Percentiles rank a stretch among this genome's conserved stretches.
These are phyloP conservation scores for Onthophagus sagittarius DNA, from an alignment of 2,888 invertebrate species.

Conservation along the genomic window DNA sequence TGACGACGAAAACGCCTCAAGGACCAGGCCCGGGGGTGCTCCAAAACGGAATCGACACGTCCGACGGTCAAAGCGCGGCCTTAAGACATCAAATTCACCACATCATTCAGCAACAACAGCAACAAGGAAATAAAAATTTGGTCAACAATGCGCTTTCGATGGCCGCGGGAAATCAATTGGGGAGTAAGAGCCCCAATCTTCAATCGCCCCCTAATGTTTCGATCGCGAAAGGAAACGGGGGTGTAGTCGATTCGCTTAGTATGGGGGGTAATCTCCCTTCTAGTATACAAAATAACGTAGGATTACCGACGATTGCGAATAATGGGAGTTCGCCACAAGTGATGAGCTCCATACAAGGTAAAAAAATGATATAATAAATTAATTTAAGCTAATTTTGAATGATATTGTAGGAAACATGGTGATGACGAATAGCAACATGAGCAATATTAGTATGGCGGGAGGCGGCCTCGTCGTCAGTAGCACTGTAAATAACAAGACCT, in stretches of 20 bases:
- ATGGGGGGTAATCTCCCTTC: conserved; percentile 54
- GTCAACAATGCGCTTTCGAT: conserved; percentile 69
- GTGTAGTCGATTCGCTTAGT: conserved; percentile 61
- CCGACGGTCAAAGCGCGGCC: conserved; percentile 49
- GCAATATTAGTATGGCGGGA: conserved; percentile 66
- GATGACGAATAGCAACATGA: conserved; percentile 73
- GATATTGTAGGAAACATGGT: conserved; percentile 69
- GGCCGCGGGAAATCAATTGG: conserved; percentile 69
- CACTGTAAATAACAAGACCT: conserved; percentile 70
- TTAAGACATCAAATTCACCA: conserved; percentile 60
- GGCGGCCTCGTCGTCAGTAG: conserved; percentile 71
- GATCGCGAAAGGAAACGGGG: conserved; percentile 54
- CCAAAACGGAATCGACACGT: conserved; percentile 70
- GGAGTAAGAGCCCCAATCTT: conserved; percentile 78
- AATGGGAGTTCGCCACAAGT: conserved; percentile 69
- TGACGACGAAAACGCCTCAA: conserved; percentile 66
- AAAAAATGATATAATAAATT: conserved; percentile 17
- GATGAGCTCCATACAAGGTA: conserved; percentile 70
- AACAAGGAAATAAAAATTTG: conserved; percentile 66
- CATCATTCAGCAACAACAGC: conserved; percentile 58
- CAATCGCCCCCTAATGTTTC: conserved; percentile 83
- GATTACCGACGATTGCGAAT: conserved; percentile 56
- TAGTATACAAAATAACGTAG: conserved; percentile 50
- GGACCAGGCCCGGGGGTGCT: conserved; percentile 79
- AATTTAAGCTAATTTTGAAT: conserved; percentile 62